A percentile compares a stretch with the other conserved stretches of the same genome.
These are phyloP conservation scores for Hypena proboscidalis DNA, from an alignment of 2,888 invertebrate species.

Conservation along the genomic window DNA sequence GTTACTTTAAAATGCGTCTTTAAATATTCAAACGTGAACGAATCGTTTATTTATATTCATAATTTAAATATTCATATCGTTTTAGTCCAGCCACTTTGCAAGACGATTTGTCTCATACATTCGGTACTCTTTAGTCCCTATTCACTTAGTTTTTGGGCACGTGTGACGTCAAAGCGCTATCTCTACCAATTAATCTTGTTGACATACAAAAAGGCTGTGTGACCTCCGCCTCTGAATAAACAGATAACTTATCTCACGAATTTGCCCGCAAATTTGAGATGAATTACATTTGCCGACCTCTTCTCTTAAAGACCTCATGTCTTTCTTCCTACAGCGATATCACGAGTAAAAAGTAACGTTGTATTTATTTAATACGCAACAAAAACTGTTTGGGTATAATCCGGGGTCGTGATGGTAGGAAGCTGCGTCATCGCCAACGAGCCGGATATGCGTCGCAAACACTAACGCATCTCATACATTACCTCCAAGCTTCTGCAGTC, in stretches of 20 bases:
- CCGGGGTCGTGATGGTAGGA: not conserved
- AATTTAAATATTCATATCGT: slow-evolving; percentile 29
- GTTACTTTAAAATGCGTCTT: slow-evolving; percentile 18
- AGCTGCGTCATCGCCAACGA: not conserved
- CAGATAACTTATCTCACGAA: slow-evolving; percentile 35
- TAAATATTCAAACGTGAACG: slow-evolving; percentile 23
- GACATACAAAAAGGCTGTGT: slow-evolving; percentile 43
- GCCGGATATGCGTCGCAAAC: slow-evolving; percentile 2
- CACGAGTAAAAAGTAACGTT: slow-evolving; percentile 2
- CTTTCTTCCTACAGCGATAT: not conserved
- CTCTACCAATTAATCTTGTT: slow-evolving; percentile 48
- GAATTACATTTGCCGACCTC: slow-evolving; percentile 24
- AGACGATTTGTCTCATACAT: slow-evolving; percentile 26
- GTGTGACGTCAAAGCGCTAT: slow-evolving; percentile 24
- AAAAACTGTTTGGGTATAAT: not conserved
- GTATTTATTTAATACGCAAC: slow-evolving; percentile 2
- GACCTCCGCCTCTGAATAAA: slow-evolving; percentile 34
- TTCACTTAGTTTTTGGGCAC: slow-evolving; percentile 9
- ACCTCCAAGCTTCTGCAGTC: not conserved
- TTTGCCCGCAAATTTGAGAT: slow-evolving; percentile 28
- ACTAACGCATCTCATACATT: not conserved
- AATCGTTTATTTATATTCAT: slow-evolving; percentile 35
- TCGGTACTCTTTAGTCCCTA: too few species aligned
- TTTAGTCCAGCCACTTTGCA: slow-evolving; percentile 13
- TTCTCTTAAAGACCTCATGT: not conserved